These are phyloP conservation scores for Tiaroga cobitis DNA, from an alignment of 2,797 vertebrate genomes.

Conservation along the genomic window DNA sequence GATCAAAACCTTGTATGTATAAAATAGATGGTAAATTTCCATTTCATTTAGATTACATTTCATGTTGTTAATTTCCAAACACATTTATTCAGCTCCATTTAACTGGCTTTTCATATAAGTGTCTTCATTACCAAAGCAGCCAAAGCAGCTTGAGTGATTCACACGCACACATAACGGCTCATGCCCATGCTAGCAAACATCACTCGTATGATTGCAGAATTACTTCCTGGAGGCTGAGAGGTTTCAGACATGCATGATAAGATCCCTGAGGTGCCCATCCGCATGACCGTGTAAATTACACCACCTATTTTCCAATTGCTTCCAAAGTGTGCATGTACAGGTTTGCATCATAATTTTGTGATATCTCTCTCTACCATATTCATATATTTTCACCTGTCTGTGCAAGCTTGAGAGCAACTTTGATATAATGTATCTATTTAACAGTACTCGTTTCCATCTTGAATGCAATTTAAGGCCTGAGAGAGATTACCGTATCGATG, in stretches of 20 bases:
- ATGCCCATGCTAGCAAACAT: constrained; percentile 41
- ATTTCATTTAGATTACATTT: not conserved
- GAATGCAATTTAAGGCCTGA: constrained; percentile 21
- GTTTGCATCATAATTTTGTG: constrained; percentile 25
- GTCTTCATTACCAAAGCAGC: not conserved
- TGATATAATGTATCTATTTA: constrained; percentile 2
- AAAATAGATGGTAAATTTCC: not conserved
- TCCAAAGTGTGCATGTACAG: constrained; percentile 12
- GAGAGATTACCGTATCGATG: constrained; percentile 25
- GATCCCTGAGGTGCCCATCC: constrained; percentile 51
- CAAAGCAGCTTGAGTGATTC: not conserved
- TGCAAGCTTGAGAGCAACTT: not conserved
- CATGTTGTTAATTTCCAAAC: not conserved
- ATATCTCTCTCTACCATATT: constrained; percentile 4
- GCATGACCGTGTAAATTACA: constrained; percentile 46
- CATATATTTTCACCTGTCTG: not conserved
- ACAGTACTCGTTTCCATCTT: constrained; percentile 1
- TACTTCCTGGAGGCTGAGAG: constrained; percentile 40
- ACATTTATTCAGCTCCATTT: not conserved
- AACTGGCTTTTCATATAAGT: not conserved
- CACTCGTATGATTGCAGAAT: constrained; percentile 46
- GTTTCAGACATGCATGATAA: constrained; percentile 53
- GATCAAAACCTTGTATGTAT: not conserved
- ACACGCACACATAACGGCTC: constrained; percentile 14
- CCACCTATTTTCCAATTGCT: constrained; percentile 31